These are phyloP conservation scores for Halisarca cf. caerulea DNA, from an alignment of 37 sponge, comb jelly and placozoan species.

Conservation along the genomic window DNA sequence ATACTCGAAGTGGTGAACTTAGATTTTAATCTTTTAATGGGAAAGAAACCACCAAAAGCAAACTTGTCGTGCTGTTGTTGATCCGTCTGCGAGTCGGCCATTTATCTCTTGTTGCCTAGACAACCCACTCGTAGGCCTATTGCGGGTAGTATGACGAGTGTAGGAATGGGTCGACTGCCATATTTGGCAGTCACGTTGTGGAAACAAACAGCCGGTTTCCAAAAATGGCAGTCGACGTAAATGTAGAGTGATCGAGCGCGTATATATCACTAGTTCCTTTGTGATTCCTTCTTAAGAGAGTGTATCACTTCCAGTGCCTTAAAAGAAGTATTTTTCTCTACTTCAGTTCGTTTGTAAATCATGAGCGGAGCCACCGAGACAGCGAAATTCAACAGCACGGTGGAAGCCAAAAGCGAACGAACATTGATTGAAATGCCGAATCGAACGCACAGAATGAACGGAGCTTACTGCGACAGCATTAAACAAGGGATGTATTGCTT, in stretches of 20 bases:
- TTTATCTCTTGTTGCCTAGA: background rate
- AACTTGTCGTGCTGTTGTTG: background rate
- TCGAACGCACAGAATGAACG: constrained; percentile 22
- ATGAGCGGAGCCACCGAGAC: constrained; percentile 1
- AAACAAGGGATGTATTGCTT: constrained; percentile 30
- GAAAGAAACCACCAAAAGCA: constrained; percentile 23
- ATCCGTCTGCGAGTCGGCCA: background rate
- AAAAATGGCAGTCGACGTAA: constrained; percentile 16
- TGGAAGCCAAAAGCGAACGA: background rate
- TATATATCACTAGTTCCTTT: too few species aligned
- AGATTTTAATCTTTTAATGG: constrained; percentile 8
- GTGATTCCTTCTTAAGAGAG: background rate
- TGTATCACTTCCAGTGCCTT: background rate
- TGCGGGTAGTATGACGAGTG: background rate
- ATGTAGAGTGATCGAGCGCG: too few species aligned
- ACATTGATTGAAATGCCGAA: constrained; percentile 24
- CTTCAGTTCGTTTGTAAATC: background rate
- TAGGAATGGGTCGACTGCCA: too few species aligned
- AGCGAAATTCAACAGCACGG: background rate
- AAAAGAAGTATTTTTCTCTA: too few species aligned
- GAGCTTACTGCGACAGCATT: constrained; percentile 26
- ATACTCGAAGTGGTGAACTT: constrained; percentile 7
- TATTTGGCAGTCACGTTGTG: background rate
- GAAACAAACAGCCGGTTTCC: constrained; percentile 24
- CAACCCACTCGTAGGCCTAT: background rate